These are phyloP conservation scores for Cranoglanis bouderius DNA, from an alignment of 2,113 vertebrate genomes.

Conservation along the genomic window DNA sequence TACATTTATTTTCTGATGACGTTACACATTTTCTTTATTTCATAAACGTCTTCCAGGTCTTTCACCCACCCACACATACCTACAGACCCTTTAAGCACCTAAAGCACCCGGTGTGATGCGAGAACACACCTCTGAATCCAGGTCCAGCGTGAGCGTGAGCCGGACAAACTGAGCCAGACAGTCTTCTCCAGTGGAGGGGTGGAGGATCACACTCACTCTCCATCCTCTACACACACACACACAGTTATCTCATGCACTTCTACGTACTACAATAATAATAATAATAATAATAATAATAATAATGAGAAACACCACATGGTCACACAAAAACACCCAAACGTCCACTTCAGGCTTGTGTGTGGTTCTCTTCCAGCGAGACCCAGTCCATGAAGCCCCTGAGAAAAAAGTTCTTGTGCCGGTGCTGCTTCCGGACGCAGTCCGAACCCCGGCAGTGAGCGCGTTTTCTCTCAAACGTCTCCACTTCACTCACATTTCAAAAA, in stretches of 20 bases:
- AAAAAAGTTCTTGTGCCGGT: neutral
- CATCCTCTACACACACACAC: conserved; percentile 70
- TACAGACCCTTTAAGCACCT: neutral
- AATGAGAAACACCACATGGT: neutral
- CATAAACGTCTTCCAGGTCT: neutral
- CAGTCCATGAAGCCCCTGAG: neutral
- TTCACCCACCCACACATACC: too few species aligned
- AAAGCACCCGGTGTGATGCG: neutral
- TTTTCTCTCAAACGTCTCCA: neutral
- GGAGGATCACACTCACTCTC: conserved; percentile 84
- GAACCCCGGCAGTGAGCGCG: neutral
- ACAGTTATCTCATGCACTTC: neutral
- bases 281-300: neutral
- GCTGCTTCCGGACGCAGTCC: neutral
- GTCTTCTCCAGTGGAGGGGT: conserved; percentile 90
- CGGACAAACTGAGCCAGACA: conserved; percentile 88
- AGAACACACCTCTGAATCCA: conserved; percentile 79
- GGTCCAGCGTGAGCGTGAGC: conserved; percentile 82
- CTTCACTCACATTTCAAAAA: neutral
- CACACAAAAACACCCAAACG: neutral
- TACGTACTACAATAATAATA: neutral
- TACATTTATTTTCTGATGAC: neutral
- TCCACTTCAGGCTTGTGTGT: neutral
- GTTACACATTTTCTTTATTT: neutral
- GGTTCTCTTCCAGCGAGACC: neutral